Conservation (phyloP, 2,888 invertebrate species). For the Chloroclysta siterata region DNA sequence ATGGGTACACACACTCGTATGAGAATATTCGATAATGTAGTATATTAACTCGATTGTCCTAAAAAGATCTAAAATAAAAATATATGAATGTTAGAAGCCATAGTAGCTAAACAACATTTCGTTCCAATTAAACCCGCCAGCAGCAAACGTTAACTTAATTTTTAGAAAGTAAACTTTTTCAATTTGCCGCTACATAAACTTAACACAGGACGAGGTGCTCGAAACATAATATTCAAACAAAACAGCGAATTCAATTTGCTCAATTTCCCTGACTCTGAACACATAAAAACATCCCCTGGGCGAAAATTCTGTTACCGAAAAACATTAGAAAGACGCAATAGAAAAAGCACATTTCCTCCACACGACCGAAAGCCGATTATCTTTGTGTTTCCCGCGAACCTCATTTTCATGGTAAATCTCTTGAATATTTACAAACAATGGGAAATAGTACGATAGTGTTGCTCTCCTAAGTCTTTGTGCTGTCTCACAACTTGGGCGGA, state of each 20-base stretch:
- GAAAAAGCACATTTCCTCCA: conserved; percentile 53
- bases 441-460: conserved; percentile 21
- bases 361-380: conserved; percentile 58
- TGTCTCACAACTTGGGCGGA: background rate
- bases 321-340: conserved; percentile 59
- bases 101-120: conserved; percentile 19
- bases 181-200: conserved; percentile 41
- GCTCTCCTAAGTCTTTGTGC: conserved; percentile 1
- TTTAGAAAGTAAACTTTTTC: conserved; percentile 42
- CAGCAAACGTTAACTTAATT: conserved; percentile 31
- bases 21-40: too few species aligned
- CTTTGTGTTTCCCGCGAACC: conserved; percentile 44
- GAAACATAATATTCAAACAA: conserved; percentile 55
- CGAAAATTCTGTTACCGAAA: conserved; percentile 50
- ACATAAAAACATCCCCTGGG: conserved; percentile 58
- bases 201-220: conserved; percentile 31
- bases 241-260: conserved; percentile 62
- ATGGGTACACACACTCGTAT: too few species aligned
- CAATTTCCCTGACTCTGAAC: conserved; percentile 55
- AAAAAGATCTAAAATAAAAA: too few species aligned
- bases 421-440: conserved; percentile 29
- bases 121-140: conserved; percentile 32
- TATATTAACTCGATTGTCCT: too few species aligned
- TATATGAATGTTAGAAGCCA: background rate
- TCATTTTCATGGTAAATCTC: conserved; percentile 37